These are phyloP conservation scores for Lutraria lutraria DNA, from an alignment of 2,888 invertebrate species.

Conservation along the genomic window DNA sequence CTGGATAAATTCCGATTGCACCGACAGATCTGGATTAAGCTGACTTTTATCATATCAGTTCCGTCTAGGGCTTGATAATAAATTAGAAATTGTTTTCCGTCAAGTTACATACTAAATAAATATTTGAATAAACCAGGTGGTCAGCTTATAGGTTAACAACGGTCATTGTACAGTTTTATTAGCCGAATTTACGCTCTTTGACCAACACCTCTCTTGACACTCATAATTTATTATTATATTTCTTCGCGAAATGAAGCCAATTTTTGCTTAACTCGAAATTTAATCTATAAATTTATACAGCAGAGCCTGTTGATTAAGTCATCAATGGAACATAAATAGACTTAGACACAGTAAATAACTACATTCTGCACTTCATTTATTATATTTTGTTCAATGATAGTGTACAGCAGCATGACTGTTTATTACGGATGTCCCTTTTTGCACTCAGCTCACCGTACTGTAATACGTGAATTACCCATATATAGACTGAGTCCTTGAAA, in stretches of 20 bases:
- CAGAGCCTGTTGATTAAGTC: no score
- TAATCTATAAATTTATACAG: no score
- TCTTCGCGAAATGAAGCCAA: no score
- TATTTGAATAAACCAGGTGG: neutral
- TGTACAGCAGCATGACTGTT: no score
- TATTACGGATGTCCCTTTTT: no score
- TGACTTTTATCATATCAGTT: neutral
- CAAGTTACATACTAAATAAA: slow-evolving; percentile 8
- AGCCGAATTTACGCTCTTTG: neutral
- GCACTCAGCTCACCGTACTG: neutral
- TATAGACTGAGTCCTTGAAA: neutral
- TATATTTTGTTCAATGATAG: no score
- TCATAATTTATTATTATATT: no score
- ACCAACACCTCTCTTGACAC: neutral
- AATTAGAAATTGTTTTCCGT: neutral
- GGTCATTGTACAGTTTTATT: neutral
- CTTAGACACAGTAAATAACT: no score
- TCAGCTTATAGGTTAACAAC: neutral
- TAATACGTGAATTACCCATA: neutral
- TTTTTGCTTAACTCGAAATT: no score
- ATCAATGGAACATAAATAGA: no score
- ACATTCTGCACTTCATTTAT: no score
- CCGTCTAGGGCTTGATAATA: neutral
- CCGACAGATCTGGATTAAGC: neutral
- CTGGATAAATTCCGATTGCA: neutral